Percentiles rank a stretch among this genome's conserved stretches.
These are phyloP conservation scores for Notodonta dromedarius DNA, from an alignment of 2,888 invertebrate species.

Conservation along the genomic window DNA sequence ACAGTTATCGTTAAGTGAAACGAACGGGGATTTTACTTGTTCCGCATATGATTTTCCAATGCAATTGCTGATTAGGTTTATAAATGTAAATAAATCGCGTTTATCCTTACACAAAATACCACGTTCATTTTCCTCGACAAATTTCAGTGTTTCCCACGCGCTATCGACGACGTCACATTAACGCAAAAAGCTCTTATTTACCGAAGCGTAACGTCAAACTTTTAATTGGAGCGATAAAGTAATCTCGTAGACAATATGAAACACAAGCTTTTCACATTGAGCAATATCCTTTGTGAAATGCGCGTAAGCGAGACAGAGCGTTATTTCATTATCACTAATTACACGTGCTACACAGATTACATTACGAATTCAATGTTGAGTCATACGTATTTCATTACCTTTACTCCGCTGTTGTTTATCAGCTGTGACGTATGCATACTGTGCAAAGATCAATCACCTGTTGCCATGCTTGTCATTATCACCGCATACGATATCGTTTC, in stretches of 20 bases:
- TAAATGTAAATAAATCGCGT: neutral
- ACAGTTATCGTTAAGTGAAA: slow-evolving; percentile 4
- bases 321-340: slow-evolving; percentile 13
- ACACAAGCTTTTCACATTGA: slow-evolving; percentile 12
- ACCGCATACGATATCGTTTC: slow-evolving; percentile 7
- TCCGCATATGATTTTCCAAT: neutral
- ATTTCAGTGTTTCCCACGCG: neutral
- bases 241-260: neutral
- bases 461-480: slow-evolving; percentile 16
- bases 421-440: slow-evolving; percentile 20
- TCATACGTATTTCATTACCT: slow-evolving; percentile 9
- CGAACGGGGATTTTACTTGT: neutral
- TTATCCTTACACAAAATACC: neutral
- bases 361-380: slow-evolving; percentile 11
- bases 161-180: neutral
- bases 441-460: slow-evolving; percentile 29
- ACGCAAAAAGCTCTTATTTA: neutral
- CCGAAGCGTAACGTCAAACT: neutral
- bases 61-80: too few relatives aligned
- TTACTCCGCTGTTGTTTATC: slow-evolving; percentile 14
- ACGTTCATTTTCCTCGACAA: neutral
- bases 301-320: slow-evolving; percentile 7
- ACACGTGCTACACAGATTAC: slow-evolving; percentile 9
- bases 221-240: slow-evolving; percentile 3
- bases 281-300: slow-evolving; percentile 27